Base-by-base conservation (phyloP, 2,113 vertebrate species). In the Seriola aureovittata region DNA sequence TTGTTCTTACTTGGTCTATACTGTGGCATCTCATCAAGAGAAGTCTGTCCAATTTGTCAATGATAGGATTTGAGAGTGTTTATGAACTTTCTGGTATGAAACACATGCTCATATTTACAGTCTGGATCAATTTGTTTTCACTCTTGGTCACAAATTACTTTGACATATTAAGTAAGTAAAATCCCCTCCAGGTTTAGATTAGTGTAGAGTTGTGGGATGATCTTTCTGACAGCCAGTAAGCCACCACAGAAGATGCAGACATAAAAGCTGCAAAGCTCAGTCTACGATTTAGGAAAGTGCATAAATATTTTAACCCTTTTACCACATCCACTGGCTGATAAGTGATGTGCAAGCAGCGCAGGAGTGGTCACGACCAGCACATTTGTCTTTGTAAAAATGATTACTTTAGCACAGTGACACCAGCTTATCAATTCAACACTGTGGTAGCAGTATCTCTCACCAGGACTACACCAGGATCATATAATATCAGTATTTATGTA, bases 231-330 rank as follows among this genome's bases (percentile, higher is more conserved):
- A 42, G 23, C n/a, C 19, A 9, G 8, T 46, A 36, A 52, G 19
- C 38, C 44, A 40, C 38, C 12, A 29, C 6, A 60, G 52, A 66
- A 55, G 68, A 70, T 29, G 12, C 52, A 71, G 21, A 67, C 32
- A 62, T 66, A 44, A 78, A 86, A 65, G 46, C 46, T 63, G 32
- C 62, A 71, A 81, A 68, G 29, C 57, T 71, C 58, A 74, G 70
- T 32, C 23, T 73, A 40, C 1, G 9, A 59, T 59, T 80, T 52
- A 6, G 16, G 68, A 64, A 72, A 21, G 40, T 38, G 23, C n/a
- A 72, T 72, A 25, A 52, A 76, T 73, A 79, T 75, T 77, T 79
- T 6, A 67, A 68, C 67, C 25, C 50, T 29, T 81, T 82, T 40
- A 75, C 46, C 71, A 57, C 63, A 50, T 81, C 29, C 23, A 44